Base-by-base conservation (phyloP, 2,113 vertebrate species). In the Rissa tridactyla region DNA sequence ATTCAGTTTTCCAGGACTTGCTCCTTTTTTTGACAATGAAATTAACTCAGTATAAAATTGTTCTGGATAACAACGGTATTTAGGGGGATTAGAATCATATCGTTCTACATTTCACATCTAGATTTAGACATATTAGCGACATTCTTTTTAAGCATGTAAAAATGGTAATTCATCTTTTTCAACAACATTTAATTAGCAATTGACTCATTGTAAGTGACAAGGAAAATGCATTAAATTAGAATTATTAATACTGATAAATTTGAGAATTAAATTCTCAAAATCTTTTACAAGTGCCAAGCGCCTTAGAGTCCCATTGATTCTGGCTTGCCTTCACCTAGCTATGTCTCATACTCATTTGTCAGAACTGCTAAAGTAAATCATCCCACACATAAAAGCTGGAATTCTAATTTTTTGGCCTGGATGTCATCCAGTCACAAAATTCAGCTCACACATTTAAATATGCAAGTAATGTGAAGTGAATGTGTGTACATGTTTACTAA, bases 181-280 rank as follows among this genome's bases (percentile, higher is more conserved):
- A 89, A 71, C 80, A 93, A 91, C 57, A 66, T 73, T 94, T 95
- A 94, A 95, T 92, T 94, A 92, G 25, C 29, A 32, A 34, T 82
- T 93, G 89, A 79, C 78, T 95, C 77, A 78, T 79, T 83, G 60
- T 72, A 89, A 94, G 42, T 92, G 91, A 88, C 92, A 87, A 69
- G 58, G 38, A 82, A 96, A 96, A 95, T 85, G 62, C 77, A 91
- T 97, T 94, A 42, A 76, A 87, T 95, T 90, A 91, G 58, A 94
- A 92, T 88, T 94, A 95, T 85, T 96, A 96, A 90, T 96, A 89
- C 70, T 91, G 92, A 94, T 87, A 95, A 87, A 95, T 91, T 82
- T 76, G 46, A 87, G 66, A 80, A 87, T 76, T 76, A 77, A 94
- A 92, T 94, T 87, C 42, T 80, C 62, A 61, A 77, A 82, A 58